phyloP scores from a whole-genome alignment of 1,140 invertebrate genomes.

The Diabrotica virgifera region DNA sequence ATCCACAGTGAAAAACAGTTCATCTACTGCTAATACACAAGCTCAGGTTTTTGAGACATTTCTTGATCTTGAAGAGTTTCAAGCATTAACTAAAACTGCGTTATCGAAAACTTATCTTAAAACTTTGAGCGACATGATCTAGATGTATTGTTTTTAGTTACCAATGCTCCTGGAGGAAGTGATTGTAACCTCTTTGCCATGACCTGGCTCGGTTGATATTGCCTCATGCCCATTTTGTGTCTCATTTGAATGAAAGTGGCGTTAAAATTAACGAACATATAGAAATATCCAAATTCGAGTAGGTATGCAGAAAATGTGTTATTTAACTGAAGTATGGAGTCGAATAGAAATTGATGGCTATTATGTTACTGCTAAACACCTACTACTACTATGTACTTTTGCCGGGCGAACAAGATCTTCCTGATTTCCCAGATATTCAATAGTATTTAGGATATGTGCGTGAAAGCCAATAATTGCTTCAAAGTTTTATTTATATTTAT shows the following conservation, averaged over 20 bases:
- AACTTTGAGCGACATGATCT: slow-evolving; percentile 17
- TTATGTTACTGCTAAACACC: neutral
- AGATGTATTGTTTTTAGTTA: slow-evolving; percentile 6
- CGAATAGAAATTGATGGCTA: neutral
- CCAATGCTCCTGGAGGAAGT: neutral
- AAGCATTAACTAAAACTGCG: slow-evolving; percentile 31
- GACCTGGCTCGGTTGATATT: too few species aligned
- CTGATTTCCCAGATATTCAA: neutral
- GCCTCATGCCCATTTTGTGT: too few species aligned
- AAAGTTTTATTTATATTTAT: too few species aligned
- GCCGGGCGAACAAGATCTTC: neutral
- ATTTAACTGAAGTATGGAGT: neutral
- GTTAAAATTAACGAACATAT: too few species aligned
- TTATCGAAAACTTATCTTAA: too few species aligned
- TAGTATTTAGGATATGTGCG: neutral
- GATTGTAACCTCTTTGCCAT: too few species aligned
- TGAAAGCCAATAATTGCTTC: neutral
- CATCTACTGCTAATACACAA: slow-evolving; percentile 22
- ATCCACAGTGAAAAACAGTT: slow-evolving; percentile 39
- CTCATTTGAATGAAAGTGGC: too few species aligned
- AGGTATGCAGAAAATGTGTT: too few species aligned
- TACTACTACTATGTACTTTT: too few species aligned
- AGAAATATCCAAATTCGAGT: too few species aligned
- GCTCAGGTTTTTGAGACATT: slow-evolving; percentile 35
- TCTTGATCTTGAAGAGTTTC: slow-evolving; percentile 23